Evolutionary conservation across 1,140 invertebrate genomes (phyloP).

Genomic region (Drosophila triauraria): DNA sequence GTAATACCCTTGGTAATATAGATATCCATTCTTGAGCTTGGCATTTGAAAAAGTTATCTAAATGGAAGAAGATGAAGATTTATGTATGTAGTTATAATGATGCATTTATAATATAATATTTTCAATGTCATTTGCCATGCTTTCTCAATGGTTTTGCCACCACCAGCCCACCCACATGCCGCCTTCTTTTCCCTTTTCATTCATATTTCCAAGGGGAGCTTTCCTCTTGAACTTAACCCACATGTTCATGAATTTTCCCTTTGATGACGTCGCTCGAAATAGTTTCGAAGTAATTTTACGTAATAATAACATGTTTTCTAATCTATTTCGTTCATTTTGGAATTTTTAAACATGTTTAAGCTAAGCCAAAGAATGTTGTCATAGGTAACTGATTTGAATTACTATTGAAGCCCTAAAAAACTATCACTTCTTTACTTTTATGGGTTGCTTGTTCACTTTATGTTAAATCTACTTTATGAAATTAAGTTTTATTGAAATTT

Average conservation of each 20-base stretch:
- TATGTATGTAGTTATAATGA: background rate
- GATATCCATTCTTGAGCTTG: constrained; percentile 45
- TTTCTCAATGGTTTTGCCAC: background rate
- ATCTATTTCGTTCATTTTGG: background rate
- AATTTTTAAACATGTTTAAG: background rate
- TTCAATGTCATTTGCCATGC: constrained; percentile 2
- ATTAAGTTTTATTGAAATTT: too few relatives aligned
- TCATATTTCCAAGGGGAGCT: background rate
- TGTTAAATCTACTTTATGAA: too few relatives aligned
- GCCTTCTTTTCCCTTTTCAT: background rate
- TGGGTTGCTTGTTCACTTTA: background rate
- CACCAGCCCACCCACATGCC: background rate
- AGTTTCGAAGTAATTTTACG: background rate
- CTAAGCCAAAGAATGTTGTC: constrained; percentile 15
- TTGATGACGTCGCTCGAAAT: background rate
- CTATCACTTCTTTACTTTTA: too few relatives aligned
- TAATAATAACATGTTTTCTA: background rate
- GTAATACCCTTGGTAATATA: constrained; percentile 88
- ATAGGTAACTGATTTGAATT: background rate
- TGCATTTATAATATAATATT: background rate
- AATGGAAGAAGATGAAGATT: background rate
- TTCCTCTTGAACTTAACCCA: background rate
- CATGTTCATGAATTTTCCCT: background rate
- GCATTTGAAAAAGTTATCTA: constrained; percentile 26
- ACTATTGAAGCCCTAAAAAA: background rate